A percentile compares a stretch with the other conserved stretches of the same genome.
Evolutionary conservation across 2,797 vertebrate species (phyloP).

Genomic region (Notolepis coatsorum): DNA sequence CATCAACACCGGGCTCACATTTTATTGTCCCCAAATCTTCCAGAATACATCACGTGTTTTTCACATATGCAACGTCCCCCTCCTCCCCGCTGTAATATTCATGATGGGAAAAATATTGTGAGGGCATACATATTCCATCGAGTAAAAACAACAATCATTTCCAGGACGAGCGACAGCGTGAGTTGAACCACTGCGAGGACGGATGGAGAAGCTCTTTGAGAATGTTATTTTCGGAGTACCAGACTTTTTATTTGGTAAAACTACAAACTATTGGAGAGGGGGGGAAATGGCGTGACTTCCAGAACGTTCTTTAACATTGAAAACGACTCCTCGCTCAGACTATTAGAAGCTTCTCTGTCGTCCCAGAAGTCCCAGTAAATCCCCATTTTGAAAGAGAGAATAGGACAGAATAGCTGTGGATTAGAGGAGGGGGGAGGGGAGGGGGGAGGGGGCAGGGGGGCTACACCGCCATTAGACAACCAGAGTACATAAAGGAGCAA

Average conservation of each 20-base stretch:
- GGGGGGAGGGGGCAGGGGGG: constrained; percentile 35
- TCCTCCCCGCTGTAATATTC: constrained; percentile 80
- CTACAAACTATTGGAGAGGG: constrained; percentile 16
- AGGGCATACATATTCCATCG: constrained; percentile 84
- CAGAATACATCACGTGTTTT: constrained; percentile 78
- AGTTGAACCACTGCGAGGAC: constrained; percentile 58
- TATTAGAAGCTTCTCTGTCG: constrained; percentile 64
- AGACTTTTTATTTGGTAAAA: constrained; percentile 11
- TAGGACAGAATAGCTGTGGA: constrained; percentile 73
- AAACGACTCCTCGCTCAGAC: constrained; percentile 50
- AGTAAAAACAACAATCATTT: constrained; percentile 77
- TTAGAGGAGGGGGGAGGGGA: constrained; percentile 65
- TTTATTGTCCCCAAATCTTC: constrained; percentile 86
- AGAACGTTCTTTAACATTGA: constrained; percentile 51
- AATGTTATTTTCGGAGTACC: constrained; percentile 33
- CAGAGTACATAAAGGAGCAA: constrained; percentile 60
- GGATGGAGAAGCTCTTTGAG: constrained; percentile 51
- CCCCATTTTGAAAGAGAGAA: constrained; percentile 75
- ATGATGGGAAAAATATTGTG: constrained; percentile 77
- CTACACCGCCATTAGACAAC: constrained; percentile 61
- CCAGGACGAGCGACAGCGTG: constrained; percentile 65
- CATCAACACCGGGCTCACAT: constrained; percentile 77
- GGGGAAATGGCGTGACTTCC: constrained; percentile 47
- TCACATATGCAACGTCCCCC: constrained; percentile 83
- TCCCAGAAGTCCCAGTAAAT: constrained; percentile 72